Base-by-base conservation (phyloP, 2,888 invertebrate species). In the Cremastinae sp. region DNA sequence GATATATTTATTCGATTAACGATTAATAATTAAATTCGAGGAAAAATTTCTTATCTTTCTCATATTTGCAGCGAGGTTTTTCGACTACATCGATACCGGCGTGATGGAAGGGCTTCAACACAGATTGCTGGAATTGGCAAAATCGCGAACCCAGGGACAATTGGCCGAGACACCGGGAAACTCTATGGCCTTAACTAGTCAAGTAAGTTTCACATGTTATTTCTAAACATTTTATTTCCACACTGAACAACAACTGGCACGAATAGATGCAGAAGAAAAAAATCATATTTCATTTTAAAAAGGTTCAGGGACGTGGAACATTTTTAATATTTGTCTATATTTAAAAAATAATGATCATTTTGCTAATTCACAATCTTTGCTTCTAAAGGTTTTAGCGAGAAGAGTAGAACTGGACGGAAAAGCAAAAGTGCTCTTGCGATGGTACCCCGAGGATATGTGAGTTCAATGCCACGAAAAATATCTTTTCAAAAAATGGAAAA, bases 81-180 rank as follows among this genome's bases (percentile, higher is more conserved):
- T 96, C 89, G 98, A 98, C 91, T 97, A 95, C 91, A 96, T 98
- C 90, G 98, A 98, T 91, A 91, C 94, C 80, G 96, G 97, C 62
- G 95, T 95, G 79, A 97, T 98, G 98, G 97, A 97, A 90, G 95
- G 96, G 0, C 92, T 98, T 47, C 95, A 96, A 89, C 95, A 96
- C 91, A 94, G 95, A 77, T 91, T 98, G 81, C 90, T 94, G 66
- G 91, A 90, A 74, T 88, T 93, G 84, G 92, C 92, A 5, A 90
- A 91, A 81, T 90, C 90, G 76, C 93, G 93, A 82, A 93, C 93
- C 9, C 91, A 91, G 81, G 93, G 94, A 77, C 89, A 92, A 78
- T 91, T 95, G 81, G 93, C 90, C 85, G 93, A 93, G 87, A 93
- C 90, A 83, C 90, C 92, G 86, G 91, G 93, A 85, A 92, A 95